Conservation (phyloP, 2,888 invertebrate genomes). For the Dynastes maya region DNA sequence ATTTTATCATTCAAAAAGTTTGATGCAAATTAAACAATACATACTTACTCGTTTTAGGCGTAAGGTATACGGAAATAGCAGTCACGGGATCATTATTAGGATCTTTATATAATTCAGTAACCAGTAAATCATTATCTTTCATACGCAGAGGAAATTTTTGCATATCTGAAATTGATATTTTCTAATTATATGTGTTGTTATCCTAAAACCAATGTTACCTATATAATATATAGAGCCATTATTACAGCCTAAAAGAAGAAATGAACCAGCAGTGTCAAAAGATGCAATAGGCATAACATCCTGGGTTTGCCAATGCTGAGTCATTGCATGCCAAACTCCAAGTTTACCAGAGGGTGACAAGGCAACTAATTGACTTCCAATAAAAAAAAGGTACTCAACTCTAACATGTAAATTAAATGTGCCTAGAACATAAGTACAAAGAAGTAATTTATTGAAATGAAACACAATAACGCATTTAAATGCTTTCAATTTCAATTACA, state of each 20-base stretch:
- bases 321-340: conserved; percentile 99
- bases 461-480: no score
- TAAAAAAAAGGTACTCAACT: conserved; percentile 97
- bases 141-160: conserved; percentile 98
- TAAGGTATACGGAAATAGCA: conserved; percentile 97
- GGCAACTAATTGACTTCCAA: conserved; percentile 98
- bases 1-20: no score
- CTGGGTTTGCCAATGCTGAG: conserved; percentile 98
- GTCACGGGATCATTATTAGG: conserved; percentile 96
- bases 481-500: no score
- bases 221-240: conserved; percentile 98
- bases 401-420: conserved; percentile 93
- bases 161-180: conserved; percentile 83
- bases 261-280: conserved; percentile 97
- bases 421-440: conserved; percentile 72
- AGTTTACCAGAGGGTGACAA: conserved; percentile 93
- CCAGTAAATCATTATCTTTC: conserved; percentile 98
- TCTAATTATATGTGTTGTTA: background rate
- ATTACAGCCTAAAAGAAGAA: conserved; percentile 94
- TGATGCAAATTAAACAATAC: background rate
- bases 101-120: conserved; percentile 96
- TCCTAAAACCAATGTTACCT: conserved; percentile 73
- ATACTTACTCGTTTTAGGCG: conserved; percentile 97
- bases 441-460: background rate
- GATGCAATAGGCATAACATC: conserved; percentile 96